A percentile compares a stretch with the other conserved stretches of the same genome.
Conservation (phyloP, 2,888 invertebrate genomes). For the Eulithis testata region DNA sequence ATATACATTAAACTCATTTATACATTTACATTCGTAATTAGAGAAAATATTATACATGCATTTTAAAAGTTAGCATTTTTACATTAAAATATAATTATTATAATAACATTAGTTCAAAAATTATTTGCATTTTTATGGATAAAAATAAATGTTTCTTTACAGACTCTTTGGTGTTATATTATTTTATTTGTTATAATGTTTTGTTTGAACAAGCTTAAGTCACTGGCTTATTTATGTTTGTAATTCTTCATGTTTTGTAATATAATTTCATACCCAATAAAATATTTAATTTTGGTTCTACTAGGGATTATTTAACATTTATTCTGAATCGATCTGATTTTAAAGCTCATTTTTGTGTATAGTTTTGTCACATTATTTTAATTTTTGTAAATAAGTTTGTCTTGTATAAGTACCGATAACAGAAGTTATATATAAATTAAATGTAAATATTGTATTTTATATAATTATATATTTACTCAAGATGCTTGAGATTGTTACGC, state of each 20-base stretch:
- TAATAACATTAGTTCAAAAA: constrained; percentile 55
- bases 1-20: constrained; percentile 53
- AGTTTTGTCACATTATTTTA: constrained; percentile 30
- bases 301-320: constrained; percentile 22
- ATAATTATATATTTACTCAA: constrained; percentile 55
- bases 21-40: constrained; percentile 46
- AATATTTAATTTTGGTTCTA: constrained; percentile 23
- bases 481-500: constrained; percentile 58
- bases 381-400: constrained; percentile 40
- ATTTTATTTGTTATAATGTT: constrained; percentile 4
- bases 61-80: constrained; percentile 71
- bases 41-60: constrained; percentile 55
- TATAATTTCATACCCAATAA: constrained; percentile 12
- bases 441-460: constrained; percentile 72
- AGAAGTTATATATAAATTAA: constrained; percentile 45
- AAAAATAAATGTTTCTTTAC: constrained; percentile 6
- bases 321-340: constrained; percentile 41
- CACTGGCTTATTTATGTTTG: not conserved
- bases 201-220: not conserved
- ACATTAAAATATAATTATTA: constrained; percentile 50
- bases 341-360: constrained; percentile 41
- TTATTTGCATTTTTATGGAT: constrained; percentile 41
- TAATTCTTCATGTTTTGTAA: constrained; percentile 15
- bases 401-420: constrained; percentile 49
- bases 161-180: not conserved